Conservation (phyloP, 2,888 invertebrate species). For the Sylvicola cinctus region DNA sequence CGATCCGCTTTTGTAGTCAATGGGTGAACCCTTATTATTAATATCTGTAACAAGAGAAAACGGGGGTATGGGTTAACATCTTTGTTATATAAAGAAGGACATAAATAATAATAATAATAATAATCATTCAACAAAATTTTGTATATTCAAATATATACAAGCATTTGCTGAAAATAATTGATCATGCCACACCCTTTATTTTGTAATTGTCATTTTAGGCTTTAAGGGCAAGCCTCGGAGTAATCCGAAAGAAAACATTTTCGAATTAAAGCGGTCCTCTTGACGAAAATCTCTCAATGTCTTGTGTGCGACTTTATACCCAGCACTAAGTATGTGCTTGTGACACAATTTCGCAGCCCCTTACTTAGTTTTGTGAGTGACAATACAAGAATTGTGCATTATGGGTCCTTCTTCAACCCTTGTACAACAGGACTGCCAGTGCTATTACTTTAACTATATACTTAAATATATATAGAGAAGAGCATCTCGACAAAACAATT, state of each 20-base stretch:
- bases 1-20: slow-evolving; percentile 70
- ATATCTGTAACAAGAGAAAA: slow-evolving; percentile 42
- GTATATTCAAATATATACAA: slow-evolving; percentile 3
- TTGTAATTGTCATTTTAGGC: background rate
- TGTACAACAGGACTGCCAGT: too few relatives aligned
- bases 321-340: too few relatives aligned
- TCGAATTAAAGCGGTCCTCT: too few relatives aligned
- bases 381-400: slow-evolving; percentile 5
- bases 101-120: slow-evolving; percentile 1
- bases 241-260: too few relatives aligned
- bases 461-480: too few relatives aligned
- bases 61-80: background rate
- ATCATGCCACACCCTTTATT: background rate
- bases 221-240: too few relatives aligned
- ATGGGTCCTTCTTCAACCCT: background rate
- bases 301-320: too few relatives aligned
- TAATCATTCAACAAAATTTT: background rate
- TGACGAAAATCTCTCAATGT: too few relatives aligned
- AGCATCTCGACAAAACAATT: too few relatives aligned
- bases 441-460: too few relatives aligned
- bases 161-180: slow-evolving; percentile 1
- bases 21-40: slow-evolving; percentile 63
- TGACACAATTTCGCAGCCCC: too few relatives aligned
- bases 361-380: slow-evolving; percentile 1
- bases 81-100: slow-evolving; percentile 4